A percentile compares a stretch with the other conserved stretches of the same genome.
Conservation (phyloP, 2,888 invertebrate species). For the Serripes groenlandicus region DNA sequence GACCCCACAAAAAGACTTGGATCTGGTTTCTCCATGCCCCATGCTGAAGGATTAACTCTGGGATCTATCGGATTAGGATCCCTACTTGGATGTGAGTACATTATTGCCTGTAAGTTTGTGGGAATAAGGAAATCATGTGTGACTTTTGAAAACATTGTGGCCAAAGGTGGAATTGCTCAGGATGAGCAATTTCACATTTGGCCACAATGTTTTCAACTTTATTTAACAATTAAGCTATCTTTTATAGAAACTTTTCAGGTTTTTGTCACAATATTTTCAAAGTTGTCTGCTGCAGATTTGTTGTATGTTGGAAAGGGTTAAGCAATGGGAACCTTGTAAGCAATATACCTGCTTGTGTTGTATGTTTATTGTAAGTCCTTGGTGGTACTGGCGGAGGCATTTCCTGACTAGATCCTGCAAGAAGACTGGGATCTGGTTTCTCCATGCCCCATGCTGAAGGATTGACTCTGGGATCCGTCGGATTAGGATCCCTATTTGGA, state of each 20-base stretch:
- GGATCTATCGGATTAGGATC: neutral
- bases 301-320: neutral
- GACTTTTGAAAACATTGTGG: no score
- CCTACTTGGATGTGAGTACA: neutral
- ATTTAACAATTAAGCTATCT: no score
- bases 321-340: neutral
- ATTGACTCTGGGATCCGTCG: neutral
- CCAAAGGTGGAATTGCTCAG: no score
- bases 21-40: slow-evolving; percentile 15
- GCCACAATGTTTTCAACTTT: no score
- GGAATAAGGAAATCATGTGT: no score
- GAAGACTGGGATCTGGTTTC: neutral
- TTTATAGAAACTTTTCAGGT: no score
- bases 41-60: neutral
- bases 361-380: slow-evolving; percentile 5
- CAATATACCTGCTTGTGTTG: neutral
- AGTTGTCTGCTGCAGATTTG: no score
- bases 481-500: neutral
- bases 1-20: neutral
- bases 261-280: no score
- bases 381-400: slow-evolving; percentile 13
- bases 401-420: neutral
- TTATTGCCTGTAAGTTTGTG: no score
- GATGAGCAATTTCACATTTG: no score
- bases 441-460: slow-evolving; percentile 4